Evolutionary conservation across 2,888 invertebrate genomes (phyloP).

Genomic region (Drosophila stalkeri): DNA sequence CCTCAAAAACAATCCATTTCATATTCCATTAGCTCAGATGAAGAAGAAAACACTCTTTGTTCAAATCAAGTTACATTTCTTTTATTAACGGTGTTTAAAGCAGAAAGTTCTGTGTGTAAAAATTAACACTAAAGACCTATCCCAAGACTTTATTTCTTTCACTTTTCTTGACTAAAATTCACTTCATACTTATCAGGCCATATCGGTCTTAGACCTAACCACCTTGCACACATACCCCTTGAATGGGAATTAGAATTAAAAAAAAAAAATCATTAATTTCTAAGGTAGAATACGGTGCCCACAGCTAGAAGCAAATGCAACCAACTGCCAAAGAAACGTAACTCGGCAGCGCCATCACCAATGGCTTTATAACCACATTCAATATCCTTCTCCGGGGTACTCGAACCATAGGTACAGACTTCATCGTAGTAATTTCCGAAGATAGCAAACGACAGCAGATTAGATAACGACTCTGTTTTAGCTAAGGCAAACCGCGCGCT

Average conservation of each 20-base stretch:
- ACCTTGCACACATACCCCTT: background rate
- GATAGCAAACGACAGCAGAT: constrained; percentile 73
- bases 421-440: constrained; percentile 80
- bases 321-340: constrained; percentile 12
- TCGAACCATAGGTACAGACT: constrained; percentile 49
- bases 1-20: background rate
- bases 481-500: constrained; percentile 54
- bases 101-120: background rate
- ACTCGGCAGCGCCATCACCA: constrained; percentile 23
- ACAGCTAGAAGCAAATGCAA: constrained; percentile 12
- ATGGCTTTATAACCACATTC: constrained; percentile 44
- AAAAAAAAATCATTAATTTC: too few species aligned
- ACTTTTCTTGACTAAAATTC: background rate
- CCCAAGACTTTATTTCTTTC: constrained; percentile 1
- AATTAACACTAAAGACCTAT: constrained; percentile 1
- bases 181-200: background rate
- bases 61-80: background rate
- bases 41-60: background rate
- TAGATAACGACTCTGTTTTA: constrained; percentile 34
- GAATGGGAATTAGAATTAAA: background rate
- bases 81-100: background rate
- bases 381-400: constrained; percentile 34
- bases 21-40: background rate
- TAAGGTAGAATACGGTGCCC: background rate
- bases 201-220: background rate